Evolutionary conservation across 1,140 invertebrate genomes (phyloP).

Genomic region (Hypsibius dujardini): DNA sequence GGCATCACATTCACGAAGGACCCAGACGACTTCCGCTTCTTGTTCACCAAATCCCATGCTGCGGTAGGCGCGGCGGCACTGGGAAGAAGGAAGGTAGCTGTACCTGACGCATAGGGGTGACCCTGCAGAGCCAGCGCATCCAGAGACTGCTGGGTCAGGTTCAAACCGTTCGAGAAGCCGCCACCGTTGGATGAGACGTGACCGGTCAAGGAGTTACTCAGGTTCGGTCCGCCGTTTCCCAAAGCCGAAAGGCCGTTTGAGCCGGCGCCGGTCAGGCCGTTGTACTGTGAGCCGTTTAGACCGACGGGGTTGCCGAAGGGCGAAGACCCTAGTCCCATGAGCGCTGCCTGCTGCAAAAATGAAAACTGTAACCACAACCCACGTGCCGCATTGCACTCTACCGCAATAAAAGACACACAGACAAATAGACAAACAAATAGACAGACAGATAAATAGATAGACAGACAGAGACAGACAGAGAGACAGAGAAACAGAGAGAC

Average conservation of each 20-base stretch:
- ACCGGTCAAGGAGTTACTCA: background rate
- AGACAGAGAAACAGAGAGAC: no score
- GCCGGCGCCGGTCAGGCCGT: background rate
- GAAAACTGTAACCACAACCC: background rate
- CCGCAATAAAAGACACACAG: no score
- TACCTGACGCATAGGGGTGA: background rate
- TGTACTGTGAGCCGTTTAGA: background rate
- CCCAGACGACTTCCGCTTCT: background rate
- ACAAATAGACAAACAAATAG: no score
- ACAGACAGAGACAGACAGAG: no score
- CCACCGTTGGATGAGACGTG: background rate
- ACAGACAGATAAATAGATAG: no score
- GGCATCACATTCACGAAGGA: no score
- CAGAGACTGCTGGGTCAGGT: background rate
- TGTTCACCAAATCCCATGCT: background rate
- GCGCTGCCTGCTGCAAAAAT: slow-evolving; percentile 12
- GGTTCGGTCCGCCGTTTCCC: background rate
- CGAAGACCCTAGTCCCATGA: background rate
- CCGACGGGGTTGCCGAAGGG: slow-evolving; percentile 10
- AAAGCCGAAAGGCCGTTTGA: no score
- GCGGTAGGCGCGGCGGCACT: background rate
- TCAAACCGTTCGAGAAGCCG: background rate
- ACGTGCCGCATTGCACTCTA: no score
- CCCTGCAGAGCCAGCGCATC: slow-evolving; percentile 9
- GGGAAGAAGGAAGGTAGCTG: background rate